Base-by-base conservation (phyloP, 2,113 vertebrate genomes). In the Diphyllodes magnificus region DNA sequence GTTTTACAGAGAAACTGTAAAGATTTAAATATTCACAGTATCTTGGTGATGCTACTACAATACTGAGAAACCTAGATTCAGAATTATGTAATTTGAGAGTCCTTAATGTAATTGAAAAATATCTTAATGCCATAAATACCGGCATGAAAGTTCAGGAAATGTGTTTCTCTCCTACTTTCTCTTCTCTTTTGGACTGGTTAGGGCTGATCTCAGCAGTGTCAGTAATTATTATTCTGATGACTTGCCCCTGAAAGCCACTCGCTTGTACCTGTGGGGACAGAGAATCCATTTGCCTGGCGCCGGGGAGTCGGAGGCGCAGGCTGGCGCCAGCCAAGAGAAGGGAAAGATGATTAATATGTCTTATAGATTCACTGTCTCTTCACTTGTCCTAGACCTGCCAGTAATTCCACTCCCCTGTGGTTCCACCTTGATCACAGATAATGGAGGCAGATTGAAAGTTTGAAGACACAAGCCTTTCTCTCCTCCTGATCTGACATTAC, bases 271-370 rank as follows among this genome's bases (percentile, higher is more conserved):
- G 96, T 97, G 96, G 97, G 97, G 97, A 98, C 97, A 97, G 93
- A 97, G 97, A 98, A 97, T 98, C 97, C 97, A 98, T 98, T 98
- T 98, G 96, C 97, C 96, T 97, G 97, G 97, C 96, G 97, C 97
- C 97, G 57, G 97, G 96, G 97, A 98, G 97, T 97, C 97, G 95
- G 89, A 97, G 93, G 96, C 97, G 60, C 95, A 96, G 97, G 96
- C 98, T 98, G 98, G 98, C 98, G 98, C 98, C 98, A 98, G 96
- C 79, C 88, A 97, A 94, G 97, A 96, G 97, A 98, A 97, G 97
- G 97, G 84, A 97, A 97, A 97, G 96, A 98, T 98, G 98, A 98
- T 98, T 98, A 98, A 98, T 98, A 98, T 98, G 97, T 98, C 97
- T 98, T 97, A 97, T 97, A 97, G 97, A 98, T 98, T 97, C 97